Base-by-base conservation (phyloP, 2,113 vertebrate genomes). In the Sclerurus mexicanus region DNA sequence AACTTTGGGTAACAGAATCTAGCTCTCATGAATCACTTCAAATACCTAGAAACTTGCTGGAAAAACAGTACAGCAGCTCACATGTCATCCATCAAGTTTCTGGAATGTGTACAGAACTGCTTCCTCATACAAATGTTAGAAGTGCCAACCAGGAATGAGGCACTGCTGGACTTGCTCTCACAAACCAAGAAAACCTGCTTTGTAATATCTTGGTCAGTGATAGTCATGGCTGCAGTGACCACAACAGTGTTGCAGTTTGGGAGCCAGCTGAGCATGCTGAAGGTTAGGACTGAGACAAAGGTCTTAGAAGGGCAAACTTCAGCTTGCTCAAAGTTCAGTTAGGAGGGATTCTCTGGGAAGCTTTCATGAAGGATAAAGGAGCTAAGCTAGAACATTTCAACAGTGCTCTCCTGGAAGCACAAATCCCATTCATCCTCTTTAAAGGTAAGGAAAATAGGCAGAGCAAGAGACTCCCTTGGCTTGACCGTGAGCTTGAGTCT, bases 211-310 rank as follows among this genome's bases (percentile, higher is more conserved):
- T 15, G 4, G 16, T 67, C 25, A 35, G 35, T 42, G 31, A 42
- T 14, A 50, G 25, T 13, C 27, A 44, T 37, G 72, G 31, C 52
- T 30, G 21, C 8, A 13, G 39, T 39, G 23, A 68, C n/a, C 69
- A 53, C 20, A 25, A 22, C 16, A 31, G 12, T 40, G n/a, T 22
- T 47, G 40, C n/a, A 63, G 21, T 55, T 35, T 23, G 16, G 12
- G 14, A 83, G 49, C 11, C 2, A 4, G 11, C 17, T 69, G 55
- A 83, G 40, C 9, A 35, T 0, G 0, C 21, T 35, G 63, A 68
- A 62, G 21, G 13, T 53, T 31, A 68, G 13, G 35, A 46, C 16
- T 18, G 46, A 53, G 47, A 14, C 17, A 82, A 53, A 75, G 23
- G 10, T 39, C 31, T 46, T 21, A 75, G 62, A 75, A 68, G 17